Conservation (phyloP, 2,888 invertebrate species). For the Pseudanteris insignis region DNA sequence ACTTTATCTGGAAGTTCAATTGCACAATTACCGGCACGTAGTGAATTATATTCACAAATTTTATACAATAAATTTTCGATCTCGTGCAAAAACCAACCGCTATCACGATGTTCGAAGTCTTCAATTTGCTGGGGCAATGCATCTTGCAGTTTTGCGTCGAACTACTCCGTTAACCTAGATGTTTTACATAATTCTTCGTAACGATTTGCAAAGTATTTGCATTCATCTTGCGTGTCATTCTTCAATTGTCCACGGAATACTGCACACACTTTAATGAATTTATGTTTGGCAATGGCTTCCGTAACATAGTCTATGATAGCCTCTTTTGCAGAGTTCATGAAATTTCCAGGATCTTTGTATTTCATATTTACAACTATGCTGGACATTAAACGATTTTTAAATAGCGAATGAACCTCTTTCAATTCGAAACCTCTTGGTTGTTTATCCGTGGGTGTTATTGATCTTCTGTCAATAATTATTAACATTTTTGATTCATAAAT, state of each 20-base stretch:
- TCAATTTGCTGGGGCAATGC: background rate
- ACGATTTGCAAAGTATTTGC: background rate
- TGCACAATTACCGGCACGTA: slow-evolving; percentile 3
- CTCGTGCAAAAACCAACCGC: background rate
- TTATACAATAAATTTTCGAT: background rate
- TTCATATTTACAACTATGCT: background rate
- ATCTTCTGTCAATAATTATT: too few species aligned
- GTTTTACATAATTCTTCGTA: slow-evolving; percentile 2
- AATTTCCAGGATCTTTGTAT: background rate
- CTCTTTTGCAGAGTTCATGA: background rate
- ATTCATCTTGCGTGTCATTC: background rate
- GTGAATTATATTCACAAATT: background rate
- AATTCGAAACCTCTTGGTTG: too few species aligned
- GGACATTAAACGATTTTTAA: slow-evolving; percentile 1
- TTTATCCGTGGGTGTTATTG: too few species aligned
- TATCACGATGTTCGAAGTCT: slow-evolving; percentile 1
- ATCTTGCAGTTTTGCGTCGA: background rate
- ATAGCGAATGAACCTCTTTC: background rate
- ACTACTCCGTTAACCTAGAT: background rate
- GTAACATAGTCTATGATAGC: background rate
- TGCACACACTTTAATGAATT: background rate
- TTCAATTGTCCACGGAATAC: background rate
- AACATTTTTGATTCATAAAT: too few species aligned
- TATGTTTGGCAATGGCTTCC: slow-evolving; percentile 1
- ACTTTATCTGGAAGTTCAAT: too few species aligned